phyloP scores from a whole-genome alignment of 1,140 invertebrate species.

The Sitobion miscanthi region DNA sequence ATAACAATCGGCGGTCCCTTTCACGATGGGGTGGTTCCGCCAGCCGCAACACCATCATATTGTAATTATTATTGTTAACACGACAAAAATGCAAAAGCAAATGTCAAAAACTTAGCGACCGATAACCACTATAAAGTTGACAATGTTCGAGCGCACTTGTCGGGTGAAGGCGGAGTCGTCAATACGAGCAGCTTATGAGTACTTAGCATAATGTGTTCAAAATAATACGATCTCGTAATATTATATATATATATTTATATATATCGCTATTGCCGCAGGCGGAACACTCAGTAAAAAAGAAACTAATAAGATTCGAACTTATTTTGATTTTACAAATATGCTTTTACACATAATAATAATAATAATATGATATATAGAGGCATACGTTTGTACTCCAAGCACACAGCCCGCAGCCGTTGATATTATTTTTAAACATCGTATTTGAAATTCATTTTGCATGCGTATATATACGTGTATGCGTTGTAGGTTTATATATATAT shows the following conservation, averaged over 20 bases:
- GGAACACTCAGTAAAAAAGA: not conserved
- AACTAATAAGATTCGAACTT: conserved; percentile 16
- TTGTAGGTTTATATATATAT: not conserved
- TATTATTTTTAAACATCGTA: not conserved
- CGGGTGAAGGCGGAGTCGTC: not conserved
- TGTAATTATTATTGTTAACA: not conserved
- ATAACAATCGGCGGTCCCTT: not conserved
- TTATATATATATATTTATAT: not conserved
- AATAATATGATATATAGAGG: not conserved
- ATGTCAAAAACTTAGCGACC: not conserved
- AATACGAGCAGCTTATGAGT: not conserved
- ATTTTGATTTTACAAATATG: conserved; percentile 19
- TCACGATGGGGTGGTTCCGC: not conserved
- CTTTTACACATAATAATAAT: conserved; percentile 12
- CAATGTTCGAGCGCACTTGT: not conserved
- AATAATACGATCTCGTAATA: not conserved
- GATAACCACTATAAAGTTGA: not conserved
- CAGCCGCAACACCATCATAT: not conserved
- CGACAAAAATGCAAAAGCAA: not conserved
- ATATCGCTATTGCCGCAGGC: not conserved
- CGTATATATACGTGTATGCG: too few species aligned
- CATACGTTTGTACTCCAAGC: not conserved
- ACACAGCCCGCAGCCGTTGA: not conserved
- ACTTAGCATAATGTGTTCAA: not conserved
- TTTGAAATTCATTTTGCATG: not conserved